These are phyloP conservation scores for Pangasius larnaudii DNA, from an alignment of 2,797 vertebrate species.

Conservation along the genomic window DNA sequence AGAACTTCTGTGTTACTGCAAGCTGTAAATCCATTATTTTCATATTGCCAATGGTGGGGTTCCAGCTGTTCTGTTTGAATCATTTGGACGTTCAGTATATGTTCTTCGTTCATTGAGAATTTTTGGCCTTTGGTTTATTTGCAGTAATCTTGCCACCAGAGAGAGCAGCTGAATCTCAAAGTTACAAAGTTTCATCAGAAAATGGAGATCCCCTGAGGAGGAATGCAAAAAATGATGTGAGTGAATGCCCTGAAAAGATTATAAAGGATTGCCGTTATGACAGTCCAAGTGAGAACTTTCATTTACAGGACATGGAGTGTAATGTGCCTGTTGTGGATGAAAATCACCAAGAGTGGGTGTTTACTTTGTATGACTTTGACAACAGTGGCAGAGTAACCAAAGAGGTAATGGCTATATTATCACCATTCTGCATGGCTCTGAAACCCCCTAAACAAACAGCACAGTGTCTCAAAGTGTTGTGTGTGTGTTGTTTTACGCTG, in stretches of 20 bases:
- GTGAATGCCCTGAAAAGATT: conserved; percentile 52
- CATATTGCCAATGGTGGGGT: neutral
- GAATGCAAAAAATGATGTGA: conserved; percentile 70
- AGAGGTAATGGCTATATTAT: conserved; percentile 69
- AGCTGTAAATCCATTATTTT: conserved; percentile 4
- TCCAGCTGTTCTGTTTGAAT: conserved; percentile 3
- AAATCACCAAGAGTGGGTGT: conserved; percentile 84
- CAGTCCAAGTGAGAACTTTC: neutral
- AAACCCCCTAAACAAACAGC: neutral
- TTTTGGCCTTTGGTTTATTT: conserved; percentile 30
- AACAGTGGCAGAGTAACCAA: conserved; percentile 84
- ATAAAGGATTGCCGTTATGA: neutral
- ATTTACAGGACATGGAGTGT: conserved; percentile 78
- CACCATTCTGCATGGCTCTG: neutral
- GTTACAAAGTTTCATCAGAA: conserved; percentile 33
- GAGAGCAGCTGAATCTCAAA: conserved; percentile 62
- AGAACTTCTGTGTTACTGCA: neutral
- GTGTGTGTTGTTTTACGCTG: neutral
- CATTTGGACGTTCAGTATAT: neutral
- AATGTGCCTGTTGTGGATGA: conserved; percentile 78
- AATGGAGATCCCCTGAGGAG: conserved; percentile 20
- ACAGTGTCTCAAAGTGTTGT: conserved; percentile 10
- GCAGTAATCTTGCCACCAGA: conserved; percentile 79
- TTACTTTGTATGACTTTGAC: conserved; percentile 85
- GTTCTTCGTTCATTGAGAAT: neutral